These are phyloP conservation scores for Cataglyphis hispanica DNA, from an alignment of 1,140 invertebrate species.

Conservation along the genomic window DNA sequence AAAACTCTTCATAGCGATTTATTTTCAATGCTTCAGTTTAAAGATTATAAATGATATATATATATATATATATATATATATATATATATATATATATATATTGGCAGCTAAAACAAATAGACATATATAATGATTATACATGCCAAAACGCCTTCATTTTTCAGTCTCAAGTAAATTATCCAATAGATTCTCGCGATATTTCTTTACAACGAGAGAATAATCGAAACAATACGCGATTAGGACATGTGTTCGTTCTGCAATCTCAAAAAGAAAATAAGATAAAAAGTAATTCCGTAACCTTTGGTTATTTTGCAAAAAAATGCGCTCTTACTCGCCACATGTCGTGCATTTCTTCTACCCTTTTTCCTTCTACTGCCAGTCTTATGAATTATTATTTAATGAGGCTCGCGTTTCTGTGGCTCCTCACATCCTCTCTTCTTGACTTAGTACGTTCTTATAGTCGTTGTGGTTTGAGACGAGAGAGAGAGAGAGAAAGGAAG, in stretches of 20 bases:
- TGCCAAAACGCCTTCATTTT: not conserved
- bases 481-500: not conserved
- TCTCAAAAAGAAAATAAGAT: not conserved
- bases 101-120: not conserved
- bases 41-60: not conserved
- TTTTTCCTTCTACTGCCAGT: constrained; percentile 12
- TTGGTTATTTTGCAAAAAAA: constrained; percentile 47
- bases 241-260: constrained; percentile 25
- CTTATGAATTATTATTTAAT: constrained; percentile 76
- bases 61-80: too few species aligned
- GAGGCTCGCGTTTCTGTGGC: constrained; percentile 78
- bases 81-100: too few species aligned
- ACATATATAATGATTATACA: not conserved
- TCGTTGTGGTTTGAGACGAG: constrained; percentile 45
- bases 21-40: too few species aligned
- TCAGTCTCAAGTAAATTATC: not conserved
- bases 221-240: not conserved
- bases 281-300: constrained; percentile 13
- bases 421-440: constrained; percentile 27
- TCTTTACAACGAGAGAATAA: not conserved
- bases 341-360: constrained; percentile 54
- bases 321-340: constrained; percentile 46
- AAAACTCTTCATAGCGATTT: too few species aligned
- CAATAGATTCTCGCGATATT: not conserved
- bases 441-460: constrained; percentile 25